Conservation (phyloP, 92 coral and sea anemone species). For the Desmophyllum pertusum region DNA sequence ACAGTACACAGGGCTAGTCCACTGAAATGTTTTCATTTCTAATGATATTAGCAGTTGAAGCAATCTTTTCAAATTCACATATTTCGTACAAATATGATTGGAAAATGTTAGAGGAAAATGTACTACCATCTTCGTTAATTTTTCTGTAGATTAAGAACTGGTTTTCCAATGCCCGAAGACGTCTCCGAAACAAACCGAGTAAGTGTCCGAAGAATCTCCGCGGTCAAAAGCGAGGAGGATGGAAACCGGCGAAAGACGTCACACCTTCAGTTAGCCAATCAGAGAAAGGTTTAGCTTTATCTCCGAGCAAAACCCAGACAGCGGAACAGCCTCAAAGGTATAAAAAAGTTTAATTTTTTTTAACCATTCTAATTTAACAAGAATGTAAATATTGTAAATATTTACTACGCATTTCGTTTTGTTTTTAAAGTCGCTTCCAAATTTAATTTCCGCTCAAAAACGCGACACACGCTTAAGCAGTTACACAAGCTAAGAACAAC, state of each 20-base stretch:
- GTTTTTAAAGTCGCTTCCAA: too few relatives aligned
- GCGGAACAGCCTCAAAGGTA: background rate
- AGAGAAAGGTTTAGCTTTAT: background rate
- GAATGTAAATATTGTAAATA: too few relatives aligned
- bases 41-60: background rate
- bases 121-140: background rate
- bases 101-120: too few relatives aligned
- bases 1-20: background rate
- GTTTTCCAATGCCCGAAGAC: slow-evolving; percentile 42
- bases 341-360: too few relatives aligned
- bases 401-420: too few relatives aligned
- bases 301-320: background rate
- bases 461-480: too few relatives aligned
- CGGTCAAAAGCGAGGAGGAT: background rate
- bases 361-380: too few relatives aligned
- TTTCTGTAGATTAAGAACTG: slow-evolving; percentile 22
- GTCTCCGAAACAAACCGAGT: slow-evolving; percentile 8
- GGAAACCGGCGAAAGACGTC: background rate
- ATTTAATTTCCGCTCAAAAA: too few relatives aligned
- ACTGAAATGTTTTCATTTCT: background rate
- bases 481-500: too few relatives aligned
- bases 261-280: background rate
- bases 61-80: background rate
- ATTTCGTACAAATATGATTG: too few relatives aligned
- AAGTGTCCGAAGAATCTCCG: background rate